Percentiles rank a stretch among this genome's conserved stretches.
Conservation (phyloP, 1,140 invertebrate species). For the Andrena cerasifolii region DNA sequence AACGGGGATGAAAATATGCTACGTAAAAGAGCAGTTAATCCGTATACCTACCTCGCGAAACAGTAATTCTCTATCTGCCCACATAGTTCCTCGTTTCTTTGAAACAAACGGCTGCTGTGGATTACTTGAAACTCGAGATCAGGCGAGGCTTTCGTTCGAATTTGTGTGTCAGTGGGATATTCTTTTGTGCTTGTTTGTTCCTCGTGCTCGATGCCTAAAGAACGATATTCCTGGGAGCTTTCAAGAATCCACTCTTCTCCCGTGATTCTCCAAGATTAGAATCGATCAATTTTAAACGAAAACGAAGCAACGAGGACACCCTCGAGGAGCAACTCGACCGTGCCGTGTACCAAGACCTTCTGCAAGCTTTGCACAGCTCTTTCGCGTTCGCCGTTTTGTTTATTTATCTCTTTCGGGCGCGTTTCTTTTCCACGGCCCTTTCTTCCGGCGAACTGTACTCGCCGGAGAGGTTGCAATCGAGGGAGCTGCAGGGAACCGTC, state of each 20-base stretch:
- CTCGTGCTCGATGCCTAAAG: not conserved
- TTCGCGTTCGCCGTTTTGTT: constrained; percentile 29
- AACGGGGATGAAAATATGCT: no score
- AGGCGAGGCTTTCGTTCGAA: no score
- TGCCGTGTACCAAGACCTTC: constrained; percentile 35
- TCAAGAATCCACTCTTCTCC: not conserved
- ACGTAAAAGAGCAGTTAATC: no score
- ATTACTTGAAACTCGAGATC: no score
- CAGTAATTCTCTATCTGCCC: no score
- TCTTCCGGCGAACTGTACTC: not conserved
- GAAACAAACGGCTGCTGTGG: no score
- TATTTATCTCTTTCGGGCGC: constrained; percentile 42
- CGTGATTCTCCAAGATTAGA: constrained; percentile 14
- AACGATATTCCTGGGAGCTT: no score
- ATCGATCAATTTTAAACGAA: constrained; percentile 36
- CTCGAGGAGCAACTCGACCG: constrained; percentile 29
- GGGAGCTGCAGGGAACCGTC: not conserved
- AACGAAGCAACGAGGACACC: constrained; percentile 14
- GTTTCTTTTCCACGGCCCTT: constrained; percentile 15
- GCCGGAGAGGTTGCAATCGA: constrained; percentile 1
- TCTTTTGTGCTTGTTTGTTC: no score
- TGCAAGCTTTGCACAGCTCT: constrained; percentile 42
- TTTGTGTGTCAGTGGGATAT: no score
- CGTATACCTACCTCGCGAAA: no score
- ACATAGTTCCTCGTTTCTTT: no score